Evolutionary conservation across 2,797 vertebrate genomes (phyloP).

Genomic region (Mastacembelus armatus): DNA sequence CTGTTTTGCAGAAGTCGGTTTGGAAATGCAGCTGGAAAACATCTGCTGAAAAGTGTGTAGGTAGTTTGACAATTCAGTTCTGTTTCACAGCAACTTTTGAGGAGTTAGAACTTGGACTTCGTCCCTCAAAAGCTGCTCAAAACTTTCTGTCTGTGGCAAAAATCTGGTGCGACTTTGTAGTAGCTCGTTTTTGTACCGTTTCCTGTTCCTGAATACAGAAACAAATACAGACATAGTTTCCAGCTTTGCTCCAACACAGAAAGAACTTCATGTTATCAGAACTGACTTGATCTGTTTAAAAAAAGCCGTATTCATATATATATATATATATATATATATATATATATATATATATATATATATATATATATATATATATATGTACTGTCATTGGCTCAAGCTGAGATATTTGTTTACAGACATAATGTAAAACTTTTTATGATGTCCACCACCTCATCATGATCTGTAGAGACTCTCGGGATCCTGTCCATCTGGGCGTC

Average conservation of each 20-base stretch:
- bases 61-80: not conserved
- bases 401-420: not conserved
- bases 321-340: too few relatives aligned
- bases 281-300: too few relatives aligned
- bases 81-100: not conserved
- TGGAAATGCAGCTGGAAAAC: not conserved
- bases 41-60: conserved; percentile 7
- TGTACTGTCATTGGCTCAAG: too few relatives aligned
- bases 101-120: not conserved
- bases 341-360: too few relatives aligned
- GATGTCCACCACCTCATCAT: not conserved
- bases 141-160: too few relatives aligned
- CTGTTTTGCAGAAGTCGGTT: not conserved
- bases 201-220: not conserved
- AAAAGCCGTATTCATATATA: too few relatives aligned
- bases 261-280: too few relatives aligned
- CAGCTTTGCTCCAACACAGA: too few relatives aligned
- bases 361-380: too few relatives aligned
- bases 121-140: not conserved
- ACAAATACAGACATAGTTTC: too few relatives aligned
- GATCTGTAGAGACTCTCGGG: conserved; percentile 18
- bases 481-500: conserved; percentile 46
- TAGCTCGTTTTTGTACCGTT: not conserved
- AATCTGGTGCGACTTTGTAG: not conserved
- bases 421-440: not conserved